A percentile compares a stretch with the other conserved stretches of the same genome.
phyloP scores from a whole-genome alignment of 2,888 invertebrate genomes.

The Agrochola lota region DNA sequence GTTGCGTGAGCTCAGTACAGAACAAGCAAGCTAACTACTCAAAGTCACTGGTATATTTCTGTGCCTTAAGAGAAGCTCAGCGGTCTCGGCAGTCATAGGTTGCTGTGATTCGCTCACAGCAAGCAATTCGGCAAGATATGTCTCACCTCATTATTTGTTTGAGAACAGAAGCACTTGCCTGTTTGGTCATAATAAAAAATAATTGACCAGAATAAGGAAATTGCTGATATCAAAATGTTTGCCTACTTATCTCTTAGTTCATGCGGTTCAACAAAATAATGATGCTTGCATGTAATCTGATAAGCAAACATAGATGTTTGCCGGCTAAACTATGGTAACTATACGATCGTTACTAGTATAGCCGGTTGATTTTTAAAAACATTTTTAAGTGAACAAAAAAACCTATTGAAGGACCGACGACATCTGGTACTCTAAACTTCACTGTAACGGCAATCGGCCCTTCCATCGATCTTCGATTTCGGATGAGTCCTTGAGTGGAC shows the following conservation, averaged over 20 bases:
- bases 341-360: constrained; percentile 4
- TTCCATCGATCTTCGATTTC: background rate
- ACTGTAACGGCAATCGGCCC: background rate
- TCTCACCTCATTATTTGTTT: background rate
- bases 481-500: constrained; percentile 9
- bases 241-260: constrained; percentile 52
- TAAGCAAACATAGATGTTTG: constrained; percentile 41
- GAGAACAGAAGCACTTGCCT: constrained; percentile 2
- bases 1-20: no score
- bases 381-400: background rate
- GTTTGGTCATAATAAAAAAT: constrained; percentile 33
- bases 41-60: no score
- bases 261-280: constrained; percentile 55
- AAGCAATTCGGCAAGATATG: background rate
- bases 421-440: background rate
- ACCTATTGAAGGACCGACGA: background rate
- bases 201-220: constrained; percentile 53
- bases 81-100: background rate
- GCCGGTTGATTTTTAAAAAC: background rate
- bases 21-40: no score
- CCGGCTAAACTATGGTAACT: constrained; percentile 12
- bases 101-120: background rate
- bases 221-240: constrained; percentile 23
- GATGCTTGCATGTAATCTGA: constrained; percentile 55
- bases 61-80: background rate